phyloP scores from a whole-genome alignment of 35 echinoderm and acorn worm species.

The Antedon bifida region DNA sequence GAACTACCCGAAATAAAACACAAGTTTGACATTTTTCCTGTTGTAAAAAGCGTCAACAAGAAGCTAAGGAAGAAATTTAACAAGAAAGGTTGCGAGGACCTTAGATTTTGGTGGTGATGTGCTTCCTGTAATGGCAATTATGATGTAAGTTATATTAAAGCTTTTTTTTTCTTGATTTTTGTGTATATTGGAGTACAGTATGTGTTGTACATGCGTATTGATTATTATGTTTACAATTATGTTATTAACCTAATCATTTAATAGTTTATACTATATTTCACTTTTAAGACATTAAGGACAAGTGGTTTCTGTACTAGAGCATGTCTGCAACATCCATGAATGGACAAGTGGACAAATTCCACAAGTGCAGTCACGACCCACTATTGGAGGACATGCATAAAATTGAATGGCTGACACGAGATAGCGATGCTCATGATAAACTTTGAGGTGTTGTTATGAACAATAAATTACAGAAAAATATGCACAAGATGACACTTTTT shows the following conservation, averaged over 20 bases:
- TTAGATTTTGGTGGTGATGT: slow-evolving; percentile 19
- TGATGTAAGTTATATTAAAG: background rate
- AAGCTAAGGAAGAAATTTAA: background rate
- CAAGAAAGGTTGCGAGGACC: slow-evolving; percentile 20
- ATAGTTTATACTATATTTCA: too few relatives aligned
- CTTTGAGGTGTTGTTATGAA: background rate
- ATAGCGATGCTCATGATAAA: background rate
- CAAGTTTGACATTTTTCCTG: slow-evolving; percentile 40
- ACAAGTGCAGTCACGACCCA: slow-evolving; percentile 15
- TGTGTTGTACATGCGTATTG: too few relatives aligned
- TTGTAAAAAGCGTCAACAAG: slow-evolving; percentile 23
- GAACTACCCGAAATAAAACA: slow-evolving; percentile 25
- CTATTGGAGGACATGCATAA: background rate
- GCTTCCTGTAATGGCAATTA: slow-evolving; percentile 1
- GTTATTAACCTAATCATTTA: too few relatives aligned
- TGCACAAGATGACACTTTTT: slow-evolving; percentile 14
- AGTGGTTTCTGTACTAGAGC: slow-evolving; percentile 13
- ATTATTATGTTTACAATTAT: too few relatives aligned
- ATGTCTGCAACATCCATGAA: slow-evolving; percentile 26
- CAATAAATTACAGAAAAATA: slow-evolving; percentile 18
- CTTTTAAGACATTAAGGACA: too few relatives aligned
- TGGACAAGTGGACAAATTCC: slow-evolving; percentile 18
- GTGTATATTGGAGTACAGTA: too few relatives aligned
- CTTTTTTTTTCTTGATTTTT: background rate
- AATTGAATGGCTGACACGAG: slow-evolving; percentile 13